A percentile compares a stretch with the other conserved stretches of the same genome.
These are phyloP conservation scores for Leucopsar rothschildi DNA, from an alignment of 2,113 vertebrate species.

Conservation along the genomic window DNA sequence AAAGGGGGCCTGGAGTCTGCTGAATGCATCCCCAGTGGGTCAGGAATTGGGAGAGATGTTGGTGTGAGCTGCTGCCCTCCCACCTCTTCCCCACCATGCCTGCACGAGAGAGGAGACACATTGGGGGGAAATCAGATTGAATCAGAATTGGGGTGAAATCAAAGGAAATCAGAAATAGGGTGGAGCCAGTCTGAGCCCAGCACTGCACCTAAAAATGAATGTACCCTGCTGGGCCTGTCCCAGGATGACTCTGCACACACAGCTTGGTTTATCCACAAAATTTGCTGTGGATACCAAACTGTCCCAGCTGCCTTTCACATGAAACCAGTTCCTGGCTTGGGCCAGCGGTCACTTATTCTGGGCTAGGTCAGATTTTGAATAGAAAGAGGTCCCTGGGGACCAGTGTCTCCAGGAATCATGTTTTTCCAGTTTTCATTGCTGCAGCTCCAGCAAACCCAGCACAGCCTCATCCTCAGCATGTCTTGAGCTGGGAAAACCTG, in stretches of 20 bases:
- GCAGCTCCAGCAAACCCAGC: background rate
- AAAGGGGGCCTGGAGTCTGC: background rate
- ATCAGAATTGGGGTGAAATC: background rate
- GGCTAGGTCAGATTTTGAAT: background rate
- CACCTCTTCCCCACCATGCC: background rate
- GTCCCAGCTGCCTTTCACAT: background rate
- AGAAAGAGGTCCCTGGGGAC: background rate
- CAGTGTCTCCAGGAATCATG: background rate
- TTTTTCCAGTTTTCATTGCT: background rate
- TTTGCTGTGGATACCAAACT: background rate
- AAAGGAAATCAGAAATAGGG: background rate
- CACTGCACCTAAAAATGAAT: background rate
- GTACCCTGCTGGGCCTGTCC: accelerated
- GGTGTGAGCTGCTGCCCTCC: accelerated
- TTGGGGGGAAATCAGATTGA: accelerated
- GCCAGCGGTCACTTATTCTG: background rate
- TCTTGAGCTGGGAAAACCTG: background rate
- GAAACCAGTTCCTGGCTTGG: background rate
- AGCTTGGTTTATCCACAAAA: background rate
- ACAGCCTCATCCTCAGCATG: accelerated
- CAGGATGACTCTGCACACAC: background rate
- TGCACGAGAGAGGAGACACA: accelerated
- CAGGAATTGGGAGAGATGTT: background rate
- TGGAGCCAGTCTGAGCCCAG: background rate
- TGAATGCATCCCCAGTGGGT: background rate